Evolutionary conservation across 2,888 invertebrate genomes (phyloP).

Genomic region (Thera britannica): DNA sequence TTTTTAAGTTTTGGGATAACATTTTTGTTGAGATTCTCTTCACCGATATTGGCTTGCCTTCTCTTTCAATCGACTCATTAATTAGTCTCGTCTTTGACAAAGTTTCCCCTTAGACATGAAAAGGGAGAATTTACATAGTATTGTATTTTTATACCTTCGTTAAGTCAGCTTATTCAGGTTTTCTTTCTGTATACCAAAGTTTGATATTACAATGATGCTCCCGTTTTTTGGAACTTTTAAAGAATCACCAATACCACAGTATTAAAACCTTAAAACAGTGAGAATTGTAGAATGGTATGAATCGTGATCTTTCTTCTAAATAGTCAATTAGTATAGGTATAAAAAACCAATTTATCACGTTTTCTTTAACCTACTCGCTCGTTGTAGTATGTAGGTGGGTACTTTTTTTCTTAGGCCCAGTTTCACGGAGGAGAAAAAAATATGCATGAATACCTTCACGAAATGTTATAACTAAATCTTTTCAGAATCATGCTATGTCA

Average conservation of each 20-base stretch:
- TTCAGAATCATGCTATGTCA: neutral
- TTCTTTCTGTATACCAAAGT: constrained; percentile 35
- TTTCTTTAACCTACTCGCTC: too few species aligned
- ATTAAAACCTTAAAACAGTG: too few species aligned
- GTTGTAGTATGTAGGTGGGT: too few species aligned
- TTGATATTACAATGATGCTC: constrained; percentile 34
- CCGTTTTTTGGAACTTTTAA: constrained; percentile 31
- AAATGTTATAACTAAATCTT: too few species aligned
- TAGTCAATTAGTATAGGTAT: too few species aligned
- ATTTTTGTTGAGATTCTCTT: neutral
- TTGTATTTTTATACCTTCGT: constrained; percentile 82
- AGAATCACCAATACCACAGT: neutral
- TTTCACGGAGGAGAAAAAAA: too few species aligned
- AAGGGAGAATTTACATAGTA: constrained; percentile 80
- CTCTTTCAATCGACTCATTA: constrained; percentile 65
- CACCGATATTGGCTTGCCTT: constrained; percentile 45
- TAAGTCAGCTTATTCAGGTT: constrained; percentile 57
- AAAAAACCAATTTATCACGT: too few species aligned
- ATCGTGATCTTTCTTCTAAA: too few species aligned
- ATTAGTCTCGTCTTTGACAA: constrained; percentile 70
- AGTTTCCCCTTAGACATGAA: constrained; percentile 71
- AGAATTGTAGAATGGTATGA: too few species aligned
- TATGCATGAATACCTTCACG: too few species aligned
- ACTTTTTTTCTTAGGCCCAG: too few species aligned
- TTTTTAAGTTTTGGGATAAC: neutral